These are phyloP conservation scores for Mirza zaza DNA, from an alignment of 2,113 vertebrate genomes.

Conservation along the genomic window DNA sequence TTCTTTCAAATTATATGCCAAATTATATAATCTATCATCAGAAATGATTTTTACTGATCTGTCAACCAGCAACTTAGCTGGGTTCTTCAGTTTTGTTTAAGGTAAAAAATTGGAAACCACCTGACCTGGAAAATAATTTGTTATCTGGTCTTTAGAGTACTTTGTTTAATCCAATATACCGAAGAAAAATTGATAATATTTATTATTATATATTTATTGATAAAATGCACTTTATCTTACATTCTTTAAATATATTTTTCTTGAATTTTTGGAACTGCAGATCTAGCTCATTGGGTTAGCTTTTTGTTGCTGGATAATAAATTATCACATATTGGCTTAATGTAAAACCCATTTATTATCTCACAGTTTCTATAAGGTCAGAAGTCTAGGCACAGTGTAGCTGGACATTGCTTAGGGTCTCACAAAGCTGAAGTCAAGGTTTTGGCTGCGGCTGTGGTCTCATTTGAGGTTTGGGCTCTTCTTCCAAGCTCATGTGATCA, in stretches of 20 bases:
- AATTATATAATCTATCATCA: not conserved
- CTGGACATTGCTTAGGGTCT: not conserved
- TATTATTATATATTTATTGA: not conserved
- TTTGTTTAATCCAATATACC: not conserved
- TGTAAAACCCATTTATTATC: not conserved
- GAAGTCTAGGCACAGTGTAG: not conserved
- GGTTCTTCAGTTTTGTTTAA: constrained; percentile 14
- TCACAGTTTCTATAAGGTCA: not conserved
- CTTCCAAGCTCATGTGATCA: not conserved
- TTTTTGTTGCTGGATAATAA: constrained; percentile 11
- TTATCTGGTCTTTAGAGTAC: not conserved
- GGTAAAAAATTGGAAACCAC: not conserved
- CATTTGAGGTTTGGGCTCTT: not conserved
- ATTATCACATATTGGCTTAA: not conserved
- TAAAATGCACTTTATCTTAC: not conserved
- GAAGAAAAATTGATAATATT: not conserved
- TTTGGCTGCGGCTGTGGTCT: not conserved
- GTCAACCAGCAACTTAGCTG: not conserved
- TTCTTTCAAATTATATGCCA: not conserved
- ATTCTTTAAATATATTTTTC: constrained; percentile 17
- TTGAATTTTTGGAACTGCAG: not conserved
- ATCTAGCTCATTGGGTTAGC: not conserved
- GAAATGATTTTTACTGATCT: not conserved
- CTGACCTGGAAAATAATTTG: not conserved
- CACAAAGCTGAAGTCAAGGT: not conserved